Base-by-base conservation (phyloP, 2,113 vertebrate genomes). In the Equus przewalskii region DNA sequence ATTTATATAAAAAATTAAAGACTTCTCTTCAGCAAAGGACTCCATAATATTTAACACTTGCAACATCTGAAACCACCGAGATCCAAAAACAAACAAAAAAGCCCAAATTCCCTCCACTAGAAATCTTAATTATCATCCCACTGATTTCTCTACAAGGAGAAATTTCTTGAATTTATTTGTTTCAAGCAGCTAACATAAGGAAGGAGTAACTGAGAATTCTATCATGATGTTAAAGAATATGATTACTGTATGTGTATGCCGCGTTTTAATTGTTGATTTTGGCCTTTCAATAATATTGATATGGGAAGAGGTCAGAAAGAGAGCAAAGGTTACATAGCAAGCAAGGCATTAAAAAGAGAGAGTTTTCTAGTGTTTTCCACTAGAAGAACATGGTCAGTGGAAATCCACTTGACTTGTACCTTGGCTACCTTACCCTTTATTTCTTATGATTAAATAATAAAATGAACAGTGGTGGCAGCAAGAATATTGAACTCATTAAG, bases 371-470 rank as follows among this genome's bases (percentile, higher is more conserved):
- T 80, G 13, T 58, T 58, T 80, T 80, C 54, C 21, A 58, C 30
- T 26, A 85, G 49, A 30, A 49, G 70, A 67, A 44, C 2, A 65
- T 30, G 82, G 11, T n/a, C 46, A 75, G 21, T 49, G 6, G 18
- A 79, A 89, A 85, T 70, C 15, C 44, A 56, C 3, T 51, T 65
- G 54, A 91, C 13, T 73, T 67, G 22, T 7, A 62, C 46, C 24
- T 87, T 11, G 72, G 36, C 4, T 78, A 33, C 22, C 75, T 81
- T 24, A 64, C 10, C 73, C 13, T 49, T 22, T 64, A n/a, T 64
- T 69, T 89, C 18, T 80, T 89, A 67, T 54, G 51, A 80, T 62
- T 75, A 96, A 94, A 36, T 94, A 92, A 79, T 80, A 19, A 80
- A 75, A 86, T 80, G 60, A 97, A 58, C 6, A 33, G 18, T 16